These are phyloP conservation scores for Brachystomella parvula DNA, from an alignment of 1,140 invertebrate genomes.

Conservation along the genomic window DNA sequence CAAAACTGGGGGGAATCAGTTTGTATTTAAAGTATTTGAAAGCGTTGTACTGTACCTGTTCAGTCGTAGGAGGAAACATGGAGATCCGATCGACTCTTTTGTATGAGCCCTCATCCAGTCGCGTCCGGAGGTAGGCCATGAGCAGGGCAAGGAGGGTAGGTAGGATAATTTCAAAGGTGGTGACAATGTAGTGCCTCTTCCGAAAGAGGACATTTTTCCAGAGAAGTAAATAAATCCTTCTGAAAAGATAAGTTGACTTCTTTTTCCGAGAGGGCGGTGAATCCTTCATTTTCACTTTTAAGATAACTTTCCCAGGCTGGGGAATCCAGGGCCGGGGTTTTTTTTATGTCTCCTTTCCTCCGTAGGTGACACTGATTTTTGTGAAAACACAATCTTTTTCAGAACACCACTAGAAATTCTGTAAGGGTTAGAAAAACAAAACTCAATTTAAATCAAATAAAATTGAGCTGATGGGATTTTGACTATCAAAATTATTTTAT, in stretches of 20 bases:
- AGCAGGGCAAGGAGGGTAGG: conserved; percentile 42
- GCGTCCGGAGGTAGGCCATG: conserved; percentile 34
- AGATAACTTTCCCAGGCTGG: too few relatives aligned
- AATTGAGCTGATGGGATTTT: too few relatives aligned
- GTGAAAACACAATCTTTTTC: too few relatives aligned
- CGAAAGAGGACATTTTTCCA: conserved; percentile 46
- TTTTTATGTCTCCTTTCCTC: background rate
- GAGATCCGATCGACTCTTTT: background rate
- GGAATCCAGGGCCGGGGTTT: too few relatives aligned
- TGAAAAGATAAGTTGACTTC: background rate
- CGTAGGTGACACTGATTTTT: too few relatives aligned
- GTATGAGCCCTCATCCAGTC: background rate
- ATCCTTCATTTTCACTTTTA: too few relatives aligned
- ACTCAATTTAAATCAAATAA: too few relatives aligned
- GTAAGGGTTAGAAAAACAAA: too few relatives aligned
- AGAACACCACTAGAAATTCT: too few relatives aligned
- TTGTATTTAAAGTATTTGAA: background rate
- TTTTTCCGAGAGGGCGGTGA: background rate
- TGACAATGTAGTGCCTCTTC: conserved; percentile 44
- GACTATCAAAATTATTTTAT: too few relatives aligned
- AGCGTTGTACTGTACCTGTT: conserved; percentile 2
- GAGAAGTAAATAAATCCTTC: conserved; percentile 38
- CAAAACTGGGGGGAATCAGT: too few relatives aligned
- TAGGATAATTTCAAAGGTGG: conserved; percentile 43
- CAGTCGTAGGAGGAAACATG: conserved; percentile 6